These are phyloP conservation scores for Cladopsammia gracilis DNA, from an alignment of 64 coral and sea anemone species.

Conservation along the genomic window DNA sequence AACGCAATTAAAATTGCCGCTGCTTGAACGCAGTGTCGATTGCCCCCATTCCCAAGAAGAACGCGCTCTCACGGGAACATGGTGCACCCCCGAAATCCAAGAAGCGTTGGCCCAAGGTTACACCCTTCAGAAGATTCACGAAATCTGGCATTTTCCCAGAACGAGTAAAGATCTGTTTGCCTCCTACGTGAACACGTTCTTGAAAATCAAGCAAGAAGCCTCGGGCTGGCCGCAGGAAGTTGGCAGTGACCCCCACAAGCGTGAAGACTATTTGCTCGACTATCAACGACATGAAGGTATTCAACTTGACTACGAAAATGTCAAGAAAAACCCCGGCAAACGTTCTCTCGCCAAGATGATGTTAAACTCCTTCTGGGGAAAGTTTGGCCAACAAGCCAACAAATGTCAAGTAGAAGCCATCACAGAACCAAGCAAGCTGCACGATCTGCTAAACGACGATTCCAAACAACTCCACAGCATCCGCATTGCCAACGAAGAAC, in stretches of 20 bases:
- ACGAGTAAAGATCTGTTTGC: neutral
- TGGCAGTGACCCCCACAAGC: neutral
- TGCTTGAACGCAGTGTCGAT: no score
- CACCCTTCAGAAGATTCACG: neutral
- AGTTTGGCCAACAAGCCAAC: slow-evolving; percentile 2
- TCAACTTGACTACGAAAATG: neutral
- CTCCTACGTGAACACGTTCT: slow-evolving; percentile 30
- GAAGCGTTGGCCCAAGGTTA: no score
- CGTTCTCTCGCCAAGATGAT: neutral
- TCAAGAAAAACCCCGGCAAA: neutral
- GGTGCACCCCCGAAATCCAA: no score
- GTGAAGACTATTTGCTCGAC: neutral
- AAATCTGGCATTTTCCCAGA: slow-evolving; percentile 49
- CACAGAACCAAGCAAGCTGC: neutral
- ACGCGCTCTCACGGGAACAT: no score
- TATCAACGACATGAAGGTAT: neutral
- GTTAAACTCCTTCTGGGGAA: slow-evolving; percentile 37
- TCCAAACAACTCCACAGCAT: neutral
- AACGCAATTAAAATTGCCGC: no score
- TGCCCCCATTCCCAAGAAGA: no score
- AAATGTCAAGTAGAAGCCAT: neutral
- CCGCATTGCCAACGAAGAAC: neutral
- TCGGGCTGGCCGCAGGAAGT: neutral
- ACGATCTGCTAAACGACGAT: slow-evolving; percentile 43
- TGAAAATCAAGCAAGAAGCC: slow-evolving; percentile 49